A percentile compares a stretch with the other conserved stretches of the same genome.
phyloP scores from a whole-genome alignment of 1,140 invertebrate species.

The Heliconius congener region DNA sequence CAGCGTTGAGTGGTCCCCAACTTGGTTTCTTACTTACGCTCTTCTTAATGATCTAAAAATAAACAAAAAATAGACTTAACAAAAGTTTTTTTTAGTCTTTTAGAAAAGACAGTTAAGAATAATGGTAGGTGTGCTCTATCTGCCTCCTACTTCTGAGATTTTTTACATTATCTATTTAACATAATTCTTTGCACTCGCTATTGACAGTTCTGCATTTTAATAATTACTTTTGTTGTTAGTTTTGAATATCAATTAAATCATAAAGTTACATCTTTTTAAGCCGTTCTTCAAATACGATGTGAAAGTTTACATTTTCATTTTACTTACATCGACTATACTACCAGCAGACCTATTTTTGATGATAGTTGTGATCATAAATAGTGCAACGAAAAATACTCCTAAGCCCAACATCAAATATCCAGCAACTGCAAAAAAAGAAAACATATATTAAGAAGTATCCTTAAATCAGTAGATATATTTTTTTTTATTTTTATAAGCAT shows the following conservation, averaged over 20 bases:
- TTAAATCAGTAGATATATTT: no score
- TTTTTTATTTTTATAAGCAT: no score
- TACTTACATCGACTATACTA: constrained; percentile 46
- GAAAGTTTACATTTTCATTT: neutral
- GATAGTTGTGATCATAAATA: constrained; percentile 48
- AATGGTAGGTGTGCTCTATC: neutral
- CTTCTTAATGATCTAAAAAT: constrained; percentile 77
- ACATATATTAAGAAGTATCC: neutral
- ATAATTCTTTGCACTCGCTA: no score
- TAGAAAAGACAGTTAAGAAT: neutral
- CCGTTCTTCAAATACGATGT: neutral
- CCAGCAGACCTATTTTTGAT: constrained; percentile 47
- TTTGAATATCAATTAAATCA: no score
- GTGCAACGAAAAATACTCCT: constrained; percentile 52
- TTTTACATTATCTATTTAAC: no score
- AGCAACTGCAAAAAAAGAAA: constrained; percentile 49
- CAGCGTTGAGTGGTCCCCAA: constrained; percentile 84
- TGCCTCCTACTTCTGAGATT: no score
- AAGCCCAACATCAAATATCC: constrained; percentile 57
- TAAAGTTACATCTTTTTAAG: neutral
- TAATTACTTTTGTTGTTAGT: no score
- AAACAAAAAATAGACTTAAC: neutral
- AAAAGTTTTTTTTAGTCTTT: neutral
- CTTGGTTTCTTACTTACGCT: constrained; percentile 75
- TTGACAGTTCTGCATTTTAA: no score